phyloP scores from a whole-genome alignment of 1,140 invertebrate species.

The Temnothorax longispinosus region DNA sequence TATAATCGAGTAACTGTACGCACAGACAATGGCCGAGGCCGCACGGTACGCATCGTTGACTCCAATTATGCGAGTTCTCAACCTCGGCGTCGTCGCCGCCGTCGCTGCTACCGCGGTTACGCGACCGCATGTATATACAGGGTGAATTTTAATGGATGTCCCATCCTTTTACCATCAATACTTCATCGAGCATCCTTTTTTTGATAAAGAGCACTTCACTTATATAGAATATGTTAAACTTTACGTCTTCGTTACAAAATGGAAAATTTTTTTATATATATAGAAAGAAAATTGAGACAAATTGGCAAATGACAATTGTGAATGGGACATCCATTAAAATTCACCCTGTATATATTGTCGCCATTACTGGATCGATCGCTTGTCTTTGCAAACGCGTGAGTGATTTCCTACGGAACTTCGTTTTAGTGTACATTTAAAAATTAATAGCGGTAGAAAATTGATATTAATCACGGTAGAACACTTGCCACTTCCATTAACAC shows the following conservation, averaged over 20 bases:
- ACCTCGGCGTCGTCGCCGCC: slow-evolving; percentile 61
- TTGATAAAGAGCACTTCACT: too few relatives aligned
- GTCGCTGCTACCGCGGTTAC: slow-evolving; percentile 33
- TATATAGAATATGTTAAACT: too few relatives aligned
- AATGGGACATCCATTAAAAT: too few relatives aligned
- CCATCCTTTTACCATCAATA: too few relatives aligned
- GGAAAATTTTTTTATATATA: too few relatives aligned
- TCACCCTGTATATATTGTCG: not conserved
- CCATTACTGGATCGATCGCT: not conserved
- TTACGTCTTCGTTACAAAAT: too few relatives aligned
- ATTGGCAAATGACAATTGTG: too few relatives aligned
- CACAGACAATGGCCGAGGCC: slow-evolving; percentile 79
- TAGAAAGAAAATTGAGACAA: too few relatives aligned
- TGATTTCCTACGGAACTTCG: not conserved
- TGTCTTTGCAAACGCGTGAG: not conserved
- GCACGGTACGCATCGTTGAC: slow-evolving; percentile 80
- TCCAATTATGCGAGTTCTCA: slow-evolving; percentile 80
- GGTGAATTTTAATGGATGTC: too few relatives aligned
- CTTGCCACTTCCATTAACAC: not conserved
- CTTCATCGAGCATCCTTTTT: too few relatives aligned
- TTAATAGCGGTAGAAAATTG: not conserved
- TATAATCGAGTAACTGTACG: slow-evolving; percentile 80
- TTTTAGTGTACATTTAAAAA: not conserved
- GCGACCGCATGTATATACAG: not conserved
- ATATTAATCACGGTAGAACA: not conserved